Evolutionary conservation across 2,797 vertebrate genomes (phyloP), one percentile per base, ranked within the genome.

Genomic region (Glyptemys insculpta): DNA sequence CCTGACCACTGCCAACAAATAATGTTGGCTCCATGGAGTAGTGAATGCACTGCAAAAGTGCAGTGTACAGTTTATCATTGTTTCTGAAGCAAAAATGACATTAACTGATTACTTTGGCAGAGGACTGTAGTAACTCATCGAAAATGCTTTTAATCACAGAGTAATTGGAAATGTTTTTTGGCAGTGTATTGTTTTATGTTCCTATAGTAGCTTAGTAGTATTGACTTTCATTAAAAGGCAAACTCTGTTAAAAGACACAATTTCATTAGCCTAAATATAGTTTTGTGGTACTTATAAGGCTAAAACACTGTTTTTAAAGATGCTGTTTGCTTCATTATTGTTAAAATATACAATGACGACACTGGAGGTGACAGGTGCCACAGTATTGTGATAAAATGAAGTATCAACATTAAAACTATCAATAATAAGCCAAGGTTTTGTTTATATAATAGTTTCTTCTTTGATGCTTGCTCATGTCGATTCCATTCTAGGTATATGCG

Each of bases 101-200:
- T 79, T 47, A 92, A 72, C 44, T 90, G 29, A 79, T 85, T 79
- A 29, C 90, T 95, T 89, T 47, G n/a, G 4, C 81, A 86, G 56
- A 86, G 50, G 54, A 50, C 53, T 94, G 6, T 86, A 57, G 62
- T 78, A 41, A 86, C 12, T 93, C 12, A 2, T 12, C 3, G 74
- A 86, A 93, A 93, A 83, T 1, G 27, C n/a, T 91, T 78, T 81
- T 93, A 50, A 88, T 56, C 62, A 81, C 52, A 34, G 54, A 41
- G 52, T 86, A 86, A 53, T 44, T 82, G 23, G 52, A 80, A 81
- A 27, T 12, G 34, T 81, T 52, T 16, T 53, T 72, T 88, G 62
- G 44, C 8, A 82, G 21, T 47, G 31, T 72, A 72, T 50, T 79
- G 53, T 72, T 79, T 81, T 72, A 53, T 87, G 29, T 25, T 79